Evolutionary conservation across 2,113 vertebrate genomes (phyloP).

Genomic region (Penelope pileata): DNA sequence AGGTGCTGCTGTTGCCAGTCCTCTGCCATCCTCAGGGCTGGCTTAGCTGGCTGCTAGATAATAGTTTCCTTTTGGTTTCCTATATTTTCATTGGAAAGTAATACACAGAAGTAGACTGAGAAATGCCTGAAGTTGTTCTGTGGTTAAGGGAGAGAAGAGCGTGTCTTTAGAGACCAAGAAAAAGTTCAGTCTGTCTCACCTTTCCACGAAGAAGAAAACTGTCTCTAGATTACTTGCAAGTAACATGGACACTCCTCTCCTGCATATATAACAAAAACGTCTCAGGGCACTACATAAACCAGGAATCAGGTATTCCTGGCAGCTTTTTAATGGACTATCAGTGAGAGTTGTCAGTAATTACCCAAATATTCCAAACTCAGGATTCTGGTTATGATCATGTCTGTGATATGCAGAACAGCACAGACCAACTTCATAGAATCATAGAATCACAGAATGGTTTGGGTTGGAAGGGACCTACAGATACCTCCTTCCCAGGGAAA

Average conservation of each 20-base stretch:
- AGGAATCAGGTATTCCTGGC: neutral
- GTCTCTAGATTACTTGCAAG: neutral
- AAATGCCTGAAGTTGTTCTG: neutral
- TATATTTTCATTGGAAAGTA: neutral
- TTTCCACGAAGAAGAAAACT: neutral
- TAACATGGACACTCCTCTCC: neutral
- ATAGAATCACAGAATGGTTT: neutral
- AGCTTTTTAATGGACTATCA: neutral
- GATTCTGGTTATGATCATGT: accelerated
- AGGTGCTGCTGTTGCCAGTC: neutral
- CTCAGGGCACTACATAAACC: neutral
- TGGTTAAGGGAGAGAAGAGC: neutral
- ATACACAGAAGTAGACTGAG: neutral
- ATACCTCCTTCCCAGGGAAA: neutral
- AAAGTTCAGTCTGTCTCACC: neutral
- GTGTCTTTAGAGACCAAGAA: neutral
- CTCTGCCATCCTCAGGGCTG: neutral
- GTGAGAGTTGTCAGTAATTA: neutral
- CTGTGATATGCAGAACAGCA: neutral
- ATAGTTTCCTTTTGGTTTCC: neutral
- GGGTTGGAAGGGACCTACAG: neutral
- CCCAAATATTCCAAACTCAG: neutral
- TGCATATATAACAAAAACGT: neutral
- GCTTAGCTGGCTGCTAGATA: neutral
- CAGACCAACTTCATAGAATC: neutral